Conservation (phyloP, 2,888 invertebrate species). For the Mycalesis mineus region DNA sequence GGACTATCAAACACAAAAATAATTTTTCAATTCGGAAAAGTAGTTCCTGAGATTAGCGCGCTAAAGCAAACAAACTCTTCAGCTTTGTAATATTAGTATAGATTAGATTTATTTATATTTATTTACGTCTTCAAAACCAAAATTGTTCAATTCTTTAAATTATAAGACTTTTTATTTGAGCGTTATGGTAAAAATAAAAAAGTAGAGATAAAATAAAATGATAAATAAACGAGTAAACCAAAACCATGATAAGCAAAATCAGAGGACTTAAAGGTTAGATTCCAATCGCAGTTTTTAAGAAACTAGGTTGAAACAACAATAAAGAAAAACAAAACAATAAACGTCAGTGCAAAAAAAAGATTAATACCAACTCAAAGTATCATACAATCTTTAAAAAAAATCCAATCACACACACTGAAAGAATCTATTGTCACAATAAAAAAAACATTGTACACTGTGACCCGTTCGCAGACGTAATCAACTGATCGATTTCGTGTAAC, state of each 20-base stretch:
- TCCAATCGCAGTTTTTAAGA: not conserved
- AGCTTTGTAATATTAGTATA: too few species aligned
- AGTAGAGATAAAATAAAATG: not conserved
- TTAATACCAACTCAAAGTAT: constrained; percentile 2
- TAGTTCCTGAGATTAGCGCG: too few species aligned
- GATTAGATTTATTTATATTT: too few species aligned
- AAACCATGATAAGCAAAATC: not conserved
- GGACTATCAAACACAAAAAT: too few species aligned
- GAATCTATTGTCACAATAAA: constrained; percentile 40
- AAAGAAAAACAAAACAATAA: not conserved
- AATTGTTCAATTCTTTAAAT: too few species aligned
- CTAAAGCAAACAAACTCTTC: too few species aligned
- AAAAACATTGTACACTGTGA: constrained; percentile 37
- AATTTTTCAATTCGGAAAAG: too few species aligned
- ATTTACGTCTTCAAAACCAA: too few species aligned
- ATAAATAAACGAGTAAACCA: not conserved
- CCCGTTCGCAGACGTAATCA: constrained; percentile 60
- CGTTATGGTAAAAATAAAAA: not conserved
- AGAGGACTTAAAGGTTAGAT: not conserved
- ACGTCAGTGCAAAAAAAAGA: not conserved
- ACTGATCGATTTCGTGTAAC: constrained; percentile 67
- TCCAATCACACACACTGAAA: constrained; percentile 42
- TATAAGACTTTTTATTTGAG: not conserved
- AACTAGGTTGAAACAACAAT: not conserved
- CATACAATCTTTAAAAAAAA: constrained; percentile 30